A percentile compares a stretch with the other conserved stretches of the same genome.
These are phyloP conservation scores for Euglossa dilemma DNA, from an alignment of 1,140 invertebrate species.

Conservation along the genomic window DNA sequence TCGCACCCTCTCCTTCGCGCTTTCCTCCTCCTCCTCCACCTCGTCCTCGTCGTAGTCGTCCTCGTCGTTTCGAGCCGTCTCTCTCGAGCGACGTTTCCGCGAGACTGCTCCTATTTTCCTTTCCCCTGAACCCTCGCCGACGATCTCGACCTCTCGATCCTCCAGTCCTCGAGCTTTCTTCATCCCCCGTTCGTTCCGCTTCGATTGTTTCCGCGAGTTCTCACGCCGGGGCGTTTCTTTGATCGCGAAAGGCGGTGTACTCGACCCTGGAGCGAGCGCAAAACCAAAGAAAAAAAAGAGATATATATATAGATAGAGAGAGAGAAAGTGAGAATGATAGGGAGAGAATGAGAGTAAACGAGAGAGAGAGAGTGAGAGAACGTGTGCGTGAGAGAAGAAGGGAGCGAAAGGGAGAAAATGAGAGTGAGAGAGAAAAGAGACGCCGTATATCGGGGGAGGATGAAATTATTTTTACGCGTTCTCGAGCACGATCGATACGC, in stretches of 20 bases:
- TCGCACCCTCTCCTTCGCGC: neutral
- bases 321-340: neutral
- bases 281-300: conserved; percentile 16
- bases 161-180: neutral
- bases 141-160: neutral
- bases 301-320: neutral
- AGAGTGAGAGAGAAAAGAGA: neutral
- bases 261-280: conserved; percentile 21
- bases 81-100: neutral
- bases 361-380: neutral
- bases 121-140: neutral
- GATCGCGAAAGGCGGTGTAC: conserved; percentile 31
- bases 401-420: conserved; percentile 3
- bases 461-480: conserved; percentile 55
- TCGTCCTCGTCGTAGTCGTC: neutral
- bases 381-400: neutral
- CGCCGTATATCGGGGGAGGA: conserved; percentile 6
- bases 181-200: neutral
- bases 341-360: conserved; percentile 1
- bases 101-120: too few species aligned
- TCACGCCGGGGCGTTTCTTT: neutral
- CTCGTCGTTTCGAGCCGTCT: neutral
- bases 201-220: neutral
- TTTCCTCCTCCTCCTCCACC: neutral
- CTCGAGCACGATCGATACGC: conserved; percentile 15